Conservation (phyloP, 2,797 vertebrate genomes). For the Agapornis canus region DNA sequence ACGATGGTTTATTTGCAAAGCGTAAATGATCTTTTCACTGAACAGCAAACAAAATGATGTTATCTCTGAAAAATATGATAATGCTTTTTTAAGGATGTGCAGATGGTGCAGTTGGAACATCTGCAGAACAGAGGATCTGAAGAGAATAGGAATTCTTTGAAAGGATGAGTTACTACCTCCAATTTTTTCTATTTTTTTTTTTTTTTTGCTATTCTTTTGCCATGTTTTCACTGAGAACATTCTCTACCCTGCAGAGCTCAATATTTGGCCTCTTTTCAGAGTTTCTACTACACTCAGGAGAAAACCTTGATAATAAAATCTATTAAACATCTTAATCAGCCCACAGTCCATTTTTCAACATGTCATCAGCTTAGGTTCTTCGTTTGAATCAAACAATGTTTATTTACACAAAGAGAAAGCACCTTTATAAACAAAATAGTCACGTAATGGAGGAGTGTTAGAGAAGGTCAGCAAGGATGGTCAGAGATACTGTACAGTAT, state of each 20-base stretch:
- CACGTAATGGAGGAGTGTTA: neutral
- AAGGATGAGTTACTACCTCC: slow-evolving; percentile 15
- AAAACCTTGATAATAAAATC: slow-evolving; percentile 19
- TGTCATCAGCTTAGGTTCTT: neutral
- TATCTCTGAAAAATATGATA: slow-evolving; percentile 41
- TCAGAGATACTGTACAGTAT: neutral
- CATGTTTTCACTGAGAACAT: neutral
- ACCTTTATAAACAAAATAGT: neutral
- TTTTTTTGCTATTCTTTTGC: neutral
- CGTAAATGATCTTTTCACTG: slow-evolving; percentile 29
- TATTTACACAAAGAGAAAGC: neutral
- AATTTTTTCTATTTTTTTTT: neutral
- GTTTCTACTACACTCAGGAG: neutral
- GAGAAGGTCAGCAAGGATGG: neutral
- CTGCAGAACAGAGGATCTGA: slow-evolving; percentile 33
- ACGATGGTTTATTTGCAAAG: slow-evolving; percentile 28
- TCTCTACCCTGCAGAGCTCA: neutral
- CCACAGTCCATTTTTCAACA: neutral
- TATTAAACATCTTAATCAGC: neutral
- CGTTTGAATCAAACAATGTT: neutral
- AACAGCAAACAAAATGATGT: slow-evolving; percentile 20
- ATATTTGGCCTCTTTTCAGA: slow-evolving; percentile 21
- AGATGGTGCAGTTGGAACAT: slow-evolving; percentile 57
- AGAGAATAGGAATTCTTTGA: slow-evolving; percentile 22
- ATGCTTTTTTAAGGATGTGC: slow-evolving; percentile 47